Conservation (phyloP, 1,140 invertebrate species). For the Dendrolimus kikuchii region DNA sequence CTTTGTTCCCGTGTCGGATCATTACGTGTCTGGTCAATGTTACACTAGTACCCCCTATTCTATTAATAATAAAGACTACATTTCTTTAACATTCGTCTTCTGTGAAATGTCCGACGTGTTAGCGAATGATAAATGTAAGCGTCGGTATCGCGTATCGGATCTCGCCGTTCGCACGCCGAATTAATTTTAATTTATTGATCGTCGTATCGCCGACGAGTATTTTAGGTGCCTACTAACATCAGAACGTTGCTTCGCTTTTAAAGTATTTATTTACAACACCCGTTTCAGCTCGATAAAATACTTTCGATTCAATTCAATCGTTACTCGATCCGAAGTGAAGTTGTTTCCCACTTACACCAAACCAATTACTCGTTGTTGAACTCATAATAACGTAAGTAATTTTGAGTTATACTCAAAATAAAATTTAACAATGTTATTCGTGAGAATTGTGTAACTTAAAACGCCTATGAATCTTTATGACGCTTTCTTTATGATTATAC, state of each 20-base stretch:
- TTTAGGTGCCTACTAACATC: conserved; percentile 58
- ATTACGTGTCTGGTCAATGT: conserved; percentile 48
- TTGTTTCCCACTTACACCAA: no score
- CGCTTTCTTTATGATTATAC: conserved; percentile 7
- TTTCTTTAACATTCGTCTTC: conserved; percentile 30
- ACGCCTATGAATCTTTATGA: conserved; percentile 11
- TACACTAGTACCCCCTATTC: conserved; percentile 31
- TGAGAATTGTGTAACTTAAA: conserved; percentile 14
- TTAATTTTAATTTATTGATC: conserved; percentile 72
- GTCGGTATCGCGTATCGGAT: conserved; percentile 68
- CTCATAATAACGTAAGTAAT: no score
- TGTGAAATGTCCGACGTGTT: conserved; percentile 67
- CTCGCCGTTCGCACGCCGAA: conserved; percentile 67
- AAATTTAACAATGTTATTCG: conserved; percentile 13
- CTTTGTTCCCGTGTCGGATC: conserved; percentile 48
- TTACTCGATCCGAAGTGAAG: conserved; percentile 3
- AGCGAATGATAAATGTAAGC: conserved; percentile 71
- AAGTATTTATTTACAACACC: conserved; percentile 29
- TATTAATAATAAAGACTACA: conserved; percentile 37
- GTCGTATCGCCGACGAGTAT: conserved; percentile 58
- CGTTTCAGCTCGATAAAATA: conserved; percentile 17
- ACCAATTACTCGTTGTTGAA: no score
- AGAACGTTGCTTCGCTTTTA: conserved; percentile 35
- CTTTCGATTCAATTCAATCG: conserved; percentile 13
- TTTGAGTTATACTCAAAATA: not conserved